phyloP scores from a whole-genome alignment of 2,888 invertebrate genomes.

The Diadromus collaris region DNA sequence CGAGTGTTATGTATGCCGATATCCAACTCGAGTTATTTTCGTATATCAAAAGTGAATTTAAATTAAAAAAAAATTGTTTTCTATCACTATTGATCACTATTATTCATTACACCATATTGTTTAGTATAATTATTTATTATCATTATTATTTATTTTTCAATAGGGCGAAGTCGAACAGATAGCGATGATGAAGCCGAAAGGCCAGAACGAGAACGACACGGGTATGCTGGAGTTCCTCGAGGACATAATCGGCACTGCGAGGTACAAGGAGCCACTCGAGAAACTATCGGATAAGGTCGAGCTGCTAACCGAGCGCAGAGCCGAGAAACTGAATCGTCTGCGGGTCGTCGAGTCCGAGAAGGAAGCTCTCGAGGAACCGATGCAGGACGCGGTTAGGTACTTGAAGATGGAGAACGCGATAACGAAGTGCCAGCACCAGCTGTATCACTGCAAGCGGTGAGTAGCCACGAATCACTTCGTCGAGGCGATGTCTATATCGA shows the following conservation, averaged over 20 bases:
- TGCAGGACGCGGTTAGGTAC: conserved; percentile 89
- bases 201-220: conserved; percentile 90
- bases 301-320: conserved; percentile 86
- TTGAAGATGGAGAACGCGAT: conserved; percentile 91
- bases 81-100: too few species aligned
- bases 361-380: conserved; percentile 88
- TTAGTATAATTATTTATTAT: too few species aligned
- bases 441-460: conserved; percentile 75
- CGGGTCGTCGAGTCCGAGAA: conserved; percentile 92
- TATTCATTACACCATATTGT: too few species aligned
- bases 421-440: conserved; percentile 79
- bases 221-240: conserved; percentile 99
- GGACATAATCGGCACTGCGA: conserved; percentile 96
- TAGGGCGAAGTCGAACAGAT: conserved; percentile 99
- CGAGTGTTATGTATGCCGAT: too few species aligned
- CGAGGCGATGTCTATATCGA: too few species aligned
- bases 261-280: conserved; percentile 91
- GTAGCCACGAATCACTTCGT: background rate
- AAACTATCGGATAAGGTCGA: conserved; percentile 88
- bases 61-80: background rate
- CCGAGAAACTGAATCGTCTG: conserved; percentile 92
- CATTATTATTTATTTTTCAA: conserved; percentile 61
- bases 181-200: conserved; percentile 99
- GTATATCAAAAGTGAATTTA: conserved; percentile 1
- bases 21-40: background rate